Evolutionary conservation across 2,888 invertebrate species (phyloP), one percentile per base, ranked within the genome.

Genomic region (Elysia crispata): DNA sequence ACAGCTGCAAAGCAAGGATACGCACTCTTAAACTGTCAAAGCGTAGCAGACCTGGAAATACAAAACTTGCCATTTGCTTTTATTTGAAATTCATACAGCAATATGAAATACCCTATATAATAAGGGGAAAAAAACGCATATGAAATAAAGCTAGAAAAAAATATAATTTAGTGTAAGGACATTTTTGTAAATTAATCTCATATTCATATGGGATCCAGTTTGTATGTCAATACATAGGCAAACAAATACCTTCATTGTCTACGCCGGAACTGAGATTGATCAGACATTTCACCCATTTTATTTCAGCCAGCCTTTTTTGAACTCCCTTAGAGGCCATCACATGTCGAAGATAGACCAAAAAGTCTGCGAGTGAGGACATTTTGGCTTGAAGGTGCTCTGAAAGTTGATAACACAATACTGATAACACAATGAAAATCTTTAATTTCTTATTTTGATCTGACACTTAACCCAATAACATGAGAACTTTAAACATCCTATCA

Each of bases 291-390:
- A 93, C 93, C 94, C 94, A 94, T 74, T 93, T 92, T 62, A 92
- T 92, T 23, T 92, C 92, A 5, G 93, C 93, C 49, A 94, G 86
- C 33, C 93, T 89, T 67, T 91, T 90, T 85, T 93, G 93, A 57
- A 94, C 92, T 11, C 90, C 88, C 8, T 84, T 87, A 78, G 92
- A 93, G 0, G 93, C 92, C 13, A 94, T 93, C 41, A 94, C 91
- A n/a, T 93, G 93, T 33, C 94, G 89, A 31, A 94, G 88, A 87
- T 94, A 94, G 50, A 94, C 93, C 72, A 94, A 90, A 85, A 93
- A 94, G 88, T 94, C 94, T 6, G 94, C 94, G 20, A 94, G 90
- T 30, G 91, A 83, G 25, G 84, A 82, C 83, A 80, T 76, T 60
- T 57, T 74, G 18, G 49, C 77, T 64, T 80, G 80, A 30, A 69